Conservation (phyloP, 2,888 invertebrate species). For the Nymphalis c-album region DNA sequence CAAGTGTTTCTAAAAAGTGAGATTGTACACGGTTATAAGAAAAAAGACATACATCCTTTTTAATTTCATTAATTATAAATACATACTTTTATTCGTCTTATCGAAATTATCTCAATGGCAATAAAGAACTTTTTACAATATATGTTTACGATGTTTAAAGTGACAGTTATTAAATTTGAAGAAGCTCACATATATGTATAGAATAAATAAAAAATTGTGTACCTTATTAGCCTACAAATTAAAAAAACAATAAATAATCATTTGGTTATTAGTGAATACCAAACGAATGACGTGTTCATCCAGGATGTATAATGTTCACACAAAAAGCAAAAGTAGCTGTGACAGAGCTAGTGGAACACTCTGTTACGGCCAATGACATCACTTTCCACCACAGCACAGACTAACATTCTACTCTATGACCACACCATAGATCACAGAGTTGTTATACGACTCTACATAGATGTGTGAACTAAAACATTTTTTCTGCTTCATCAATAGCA, state of each 20-base stretch:
- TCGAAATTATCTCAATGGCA: too few relatives aligned
- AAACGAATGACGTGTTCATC: constrained; percentile 65
- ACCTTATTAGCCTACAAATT: too few relatives aligned
- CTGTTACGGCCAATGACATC: constrained; percentile 72
- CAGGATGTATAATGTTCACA: constrained; percentile 71
- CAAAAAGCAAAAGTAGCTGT: constrained; percentile 75
- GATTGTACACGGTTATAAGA: constrained; percentile 9
- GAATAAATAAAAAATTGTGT: not conserved
- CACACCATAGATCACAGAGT: constrained; percentile 48
- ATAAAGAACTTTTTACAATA: not conserved
- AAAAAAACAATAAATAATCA: constrained; percentile 19
- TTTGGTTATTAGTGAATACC: constrained; percentile 68
- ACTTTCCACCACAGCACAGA: constrained; percentile 40
- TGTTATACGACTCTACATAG: constrained; percentile 17
- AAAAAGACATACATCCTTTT: not conserved
- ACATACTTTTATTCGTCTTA: too few relatives aligned
- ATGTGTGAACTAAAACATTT: constrained; percentile 38
- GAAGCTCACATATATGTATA: not conserved
- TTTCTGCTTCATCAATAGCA: constrained; percentile 27
- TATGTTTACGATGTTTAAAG: not conserved
- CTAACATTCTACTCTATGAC: constrained; percentile 51
- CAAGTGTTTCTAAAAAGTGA: constrained; percentile 20
- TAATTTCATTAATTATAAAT: not conserved
- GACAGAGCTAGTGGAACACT: constrained; percentile 66
- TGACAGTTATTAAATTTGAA: not conserved